phyloP scores from a whole-genome alignment of 2,113 vertebrate species.

The Cyanoramphus novaezelandiae region DNA sequence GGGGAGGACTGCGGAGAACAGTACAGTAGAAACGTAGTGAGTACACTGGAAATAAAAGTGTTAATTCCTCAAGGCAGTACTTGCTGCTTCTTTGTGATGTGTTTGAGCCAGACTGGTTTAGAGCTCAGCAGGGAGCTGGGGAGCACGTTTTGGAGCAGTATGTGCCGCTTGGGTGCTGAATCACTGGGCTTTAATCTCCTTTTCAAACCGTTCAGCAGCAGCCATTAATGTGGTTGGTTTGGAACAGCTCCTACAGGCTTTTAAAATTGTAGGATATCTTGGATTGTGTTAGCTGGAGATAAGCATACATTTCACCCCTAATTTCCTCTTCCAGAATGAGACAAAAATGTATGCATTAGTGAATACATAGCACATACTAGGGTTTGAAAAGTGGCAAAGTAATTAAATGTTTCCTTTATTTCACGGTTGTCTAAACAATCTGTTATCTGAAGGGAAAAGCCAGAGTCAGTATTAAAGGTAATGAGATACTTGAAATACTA shows the following conservation, averaged over 20 bases:
- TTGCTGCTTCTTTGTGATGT: not conserved
- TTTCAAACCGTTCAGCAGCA: not conserved
- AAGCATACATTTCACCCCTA: slow-evolving; percentile 3
- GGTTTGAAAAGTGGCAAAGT: slow-evolving; percentile 3
- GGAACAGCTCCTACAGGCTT: not conserved
- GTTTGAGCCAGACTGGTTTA: not conserved
- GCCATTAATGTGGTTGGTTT: not conserved
- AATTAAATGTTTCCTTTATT: slow-evolving; percentile 63
- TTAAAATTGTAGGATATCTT: slow-evolving; percentile 20
- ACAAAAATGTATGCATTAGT: not conserved
- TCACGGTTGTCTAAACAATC: slow-evolving; percentile 41
- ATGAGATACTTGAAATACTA: slow-evolving; percentile 17
- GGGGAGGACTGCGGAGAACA: slow-evolving; percentile 26
- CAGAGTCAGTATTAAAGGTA: slow-evolving; percentile 9
- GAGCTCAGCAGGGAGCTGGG: not conserved
- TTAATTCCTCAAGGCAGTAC: not conserved
- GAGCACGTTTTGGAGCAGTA: not conserved
- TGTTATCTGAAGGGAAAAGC: slow-evolving; percentile 42
- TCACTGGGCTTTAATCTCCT: slow-evolving; percentile 11
- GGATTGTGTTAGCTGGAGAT: slow-evolving; percentile 38
- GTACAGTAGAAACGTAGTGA: not conserved
- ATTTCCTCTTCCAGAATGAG: slow-evolving; percentile 22
- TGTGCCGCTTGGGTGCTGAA: accelerated
- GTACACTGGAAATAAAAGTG: not conserved
- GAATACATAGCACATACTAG: not conserved